Conservation (phyloP, 53 echinoderm and acorn worm genomes). For the Glandiceps talaboti region DNA sequence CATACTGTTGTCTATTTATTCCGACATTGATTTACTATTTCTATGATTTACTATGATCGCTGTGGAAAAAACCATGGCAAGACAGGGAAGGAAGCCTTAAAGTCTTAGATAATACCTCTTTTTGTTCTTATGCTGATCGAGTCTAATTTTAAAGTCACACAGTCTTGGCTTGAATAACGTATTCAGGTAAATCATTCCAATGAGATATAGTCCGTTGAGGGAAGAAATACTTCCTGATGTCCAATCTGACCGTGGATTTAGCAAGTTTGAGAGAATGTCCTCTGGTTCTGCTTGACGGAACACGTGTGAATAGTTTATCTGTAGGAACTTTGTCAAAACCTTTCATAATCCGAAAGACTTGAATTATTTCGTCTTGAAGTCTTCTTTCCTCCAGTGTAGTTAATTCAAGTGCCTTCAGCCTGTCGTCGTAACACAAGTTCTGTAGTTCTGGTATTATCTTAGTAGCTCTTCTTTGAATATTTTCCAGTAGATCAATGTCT, state of each 20-base stretch:
- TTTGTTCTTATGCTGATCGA: not conserved
- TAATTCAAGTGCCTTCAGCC: not conserved
- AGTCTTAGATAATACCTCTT: not conserved
- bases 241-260: not conserved
- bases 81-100: not conserved
- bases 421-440: conserved; percentile 3
- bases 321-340: not conserved
- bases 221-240: not conserved
- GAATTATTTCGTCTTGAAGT: not conserved
- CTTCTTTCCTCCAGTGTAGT: not conserved
- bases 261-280: not conserved
- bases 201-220: not conserved
- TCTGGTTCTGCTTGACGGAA: not conserved
- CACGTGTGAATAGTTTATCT: not conserved
- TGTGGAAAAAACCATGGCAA: not conserved
- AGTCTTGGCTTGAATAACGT: not conserved
- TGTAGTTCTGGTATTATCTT: conserved; percentile 7
- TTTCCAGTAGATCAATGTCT: conserved; percentile 11
- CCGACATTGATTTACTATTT: too few species aligned
- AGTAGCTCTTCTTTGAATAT: conserved; percentile 8
- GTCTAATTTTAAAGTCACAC: not conserved
- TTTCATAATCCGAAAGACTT: not conserved
- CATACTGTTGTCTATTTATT: too few species aligned
- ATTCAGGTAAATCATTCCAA: not conserved
- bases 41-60: not conserved